Evolutionary conservation across 2,113 vertebrate genomes (phyloP).

Genomic region (Rattus norvegicus): DNA sequence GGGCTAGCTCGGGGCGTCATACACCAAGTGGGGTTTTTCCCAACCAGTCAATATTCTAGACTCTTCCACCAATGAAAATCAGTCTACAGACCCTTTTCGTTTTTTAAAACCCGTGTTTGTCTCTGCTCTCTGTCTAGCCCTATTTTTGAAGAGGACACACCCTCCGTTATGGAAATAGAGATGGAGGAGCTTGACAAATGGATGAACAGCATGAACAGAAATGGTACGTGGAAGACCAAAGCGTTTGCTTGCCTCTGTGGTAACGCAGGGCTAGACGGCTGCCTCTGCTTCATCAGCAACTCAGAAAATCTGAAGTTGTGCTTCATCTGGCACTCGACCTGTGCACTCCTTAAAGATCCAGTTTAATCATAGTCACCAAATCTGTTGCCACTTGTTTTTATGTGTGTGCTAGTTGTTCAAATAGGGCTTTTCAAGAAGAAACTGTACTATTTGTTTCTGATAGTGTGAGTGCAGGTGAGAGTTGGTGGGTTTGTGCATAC

Average conservation of each 20-base stretch:
- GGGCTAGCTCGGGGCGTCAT: not conserved
- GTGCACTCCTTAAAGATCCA: not conserved
- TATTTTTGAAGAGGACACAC: conserved; percentile 98
- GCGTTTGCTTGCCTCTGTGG: not conserved
- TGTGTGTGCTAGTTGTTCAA: conserved; percentile 24
- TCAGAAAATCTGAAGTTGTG: not conserved
- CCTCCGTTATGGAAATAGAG: conserved; percentile 98
- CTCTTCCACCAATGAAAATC: not conserved
- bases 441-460: not conserved
- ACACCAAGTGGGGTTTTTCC: not conserved
- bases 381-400: not conserved
- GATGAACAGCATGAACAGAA: conserved; percentile 92
- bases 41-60: no score
- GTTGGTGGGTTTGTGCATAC: not conserved
- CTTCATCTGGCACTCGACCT: rapidly evolving
- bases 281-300: not conserved
- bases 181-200: conserved; percentile 98
- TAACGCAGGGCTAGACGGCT: not conserved
- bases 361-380: not conserved
- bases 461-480: no score
- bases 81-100: not conserved
- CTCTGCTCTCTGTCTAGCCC: conserved; percentile 86
- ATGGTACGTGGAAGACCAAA: conserved; percentile 83
- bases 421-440: not conserved
- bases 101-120: conserved; percentile 43